Evolutionary conservation across 2,797 vertebrate genomes (phyloP).

Genomic region (Staurois parvus): DNA sequence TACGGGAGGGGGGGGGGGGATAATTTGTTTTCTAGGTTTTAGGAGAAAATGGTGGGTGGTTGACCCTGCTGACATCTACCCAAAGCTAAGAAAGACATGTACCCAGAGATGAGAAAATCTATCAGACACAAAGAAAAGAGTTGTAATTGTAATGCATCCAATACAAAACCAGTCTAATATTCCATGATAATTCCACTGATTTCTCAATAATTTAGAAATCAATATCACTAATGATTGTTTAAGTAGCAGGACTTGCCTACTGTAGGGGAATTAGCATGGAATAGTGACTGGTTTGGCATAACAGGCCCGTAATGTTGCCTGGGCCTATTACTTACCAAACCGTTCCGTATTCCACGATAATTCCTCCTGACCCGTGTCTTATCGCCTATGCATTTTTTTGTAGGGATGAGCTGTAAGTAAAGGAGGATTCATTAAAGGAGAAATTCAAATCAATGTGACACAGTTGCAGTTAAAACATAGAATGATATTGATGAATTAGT

Average conservation of each 20-base stretch:
- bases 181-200: constrained; percentile 52
- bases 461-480: background rate
- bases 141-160: background rate
- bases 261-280: constrained; percentile 53
- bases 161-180: constrained; percentile 50
- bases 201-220: background rate
- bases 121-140: background rate
- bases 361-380: constrained; percentile 59
- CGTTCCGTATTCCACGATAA: constrained; percentile 63
- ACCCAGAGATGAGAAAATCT: too few species aligned
- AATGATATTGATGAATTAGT: background rate
- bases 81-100: too few species aligned
- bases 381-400: constrained; percentile 63
- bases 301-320: constrained; percentile 54
- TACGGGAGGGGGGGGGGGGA: too few species aligned
- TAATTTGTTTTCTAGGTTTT: too few species aligned
- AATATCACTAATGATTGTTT: background rate
- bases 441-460: constrained; percentile 10
- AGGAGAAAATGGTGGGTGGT: too few species aligned
- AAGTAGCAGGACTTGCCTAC: constrained; percentile 12
- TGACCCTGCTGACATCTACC: too few species aligned
- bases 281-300: constrained; percentile 58
- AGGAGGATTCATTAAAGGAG: constrained; percentile 67
- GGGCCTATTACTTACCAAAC: constrained; percentile 63
- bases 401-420: constrained; percentile 67